These are phyloP conservation scores for Enteromius fasciolatus DNA, from an alignment of 2,797 vertebrate species.

Conservation along the genomic window DNA sequence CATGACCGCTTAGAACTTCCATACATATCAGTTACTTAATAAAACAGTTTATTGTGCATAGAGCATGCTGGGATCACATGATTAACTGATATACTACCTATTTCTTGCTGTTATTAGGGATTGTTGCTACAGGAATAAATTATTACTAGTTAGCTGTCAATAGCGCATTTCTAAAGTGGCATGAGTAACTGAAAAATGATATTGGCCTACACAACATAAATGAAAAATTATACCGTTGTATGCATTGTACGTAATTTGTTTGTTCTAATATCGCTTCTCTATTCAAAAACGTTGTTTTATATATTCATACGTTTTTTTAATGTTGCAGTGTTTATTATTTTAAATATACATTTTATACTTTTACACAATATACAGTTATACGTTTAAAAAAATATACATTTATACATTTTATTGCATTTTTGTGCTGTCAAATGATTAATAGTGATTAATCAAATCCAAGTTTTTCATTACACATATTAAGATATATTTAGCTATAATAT, in stretches of 20 bases:
- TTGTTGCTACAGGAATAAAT: background rate
- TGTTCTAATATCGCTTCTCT: background rate
- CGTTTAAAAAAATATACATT: no score
- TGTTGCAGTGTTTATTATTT: no score
- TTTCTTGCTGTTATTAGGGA: background rate
- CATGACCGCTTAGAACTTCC: no score
- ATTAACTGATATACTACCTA: background rate
- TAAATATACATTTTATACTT: no score
- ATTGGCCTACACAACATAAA: background rate
- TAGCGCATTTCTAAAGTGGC: background rate
- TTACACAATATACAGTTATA: no score
- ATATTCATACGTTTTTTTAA: no score
- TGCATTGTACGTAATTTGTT: background rate
- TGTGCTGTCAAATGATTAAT: no score
- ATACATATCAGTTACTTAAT: background rate
- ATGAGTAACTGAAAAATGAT: background rate
- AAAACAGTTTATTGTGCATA: background rate
- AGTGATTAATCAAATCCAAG: no score
- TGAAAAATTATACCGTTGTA: background rate
- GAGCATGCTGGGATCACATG: background rate
- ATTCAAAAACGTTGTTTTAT: no score
- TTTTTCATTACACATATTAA: no score
- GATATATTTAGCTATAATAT: no score
- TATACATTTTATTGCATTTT: no score
- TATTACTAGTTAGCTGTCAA: background rate